phyloP scores from a whole-genome alignment of 2,113 vertebrate genomes.

The Scalopus aquaticus region DNA sequence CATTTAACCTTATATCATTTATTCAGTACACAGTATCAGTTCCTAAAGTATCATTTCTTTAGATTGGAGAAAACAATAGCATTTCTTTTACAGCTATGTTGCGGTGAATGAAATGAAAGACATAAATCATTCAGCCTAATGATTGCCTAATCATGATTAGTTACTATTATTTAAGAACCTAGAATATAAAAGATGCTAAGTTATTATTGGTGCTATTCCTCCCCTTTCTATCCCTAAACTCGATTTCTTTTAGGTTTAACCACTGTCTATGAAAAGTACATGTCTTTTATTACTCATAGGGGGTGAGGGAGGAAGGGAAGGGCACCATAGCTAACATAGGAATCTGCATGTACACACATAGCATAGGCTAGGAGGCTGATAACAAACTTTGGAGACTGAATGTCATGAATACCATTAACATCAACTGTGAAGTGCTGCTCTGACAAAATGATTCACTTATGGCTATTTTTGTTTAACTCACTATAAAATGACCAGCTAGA shows the following conservation, averaged over 20 bases:
- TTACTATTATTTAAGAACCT: not conserved
- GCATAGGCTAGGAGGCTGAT: no score
- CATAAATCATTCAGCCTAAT: not conserved
- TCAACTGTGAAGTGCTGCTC: no score
- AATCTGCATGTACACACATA: no score
- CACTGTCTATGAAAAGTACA: not conserved
- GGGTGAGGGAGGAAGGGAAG: no score
- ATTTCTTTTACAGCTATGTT: not conserved
- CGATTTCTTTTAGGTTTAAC: not conserved
- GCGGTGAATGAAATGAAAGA: not conserved
- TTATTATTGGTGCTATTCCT: not conserved
- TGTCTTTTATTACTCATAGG: not conserved
- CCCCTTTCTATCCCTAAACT: not conserved
- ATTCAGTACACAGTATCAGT: not conserved
- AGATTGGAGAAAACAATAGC: not conserved
- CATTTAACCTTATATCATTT: conserved; percentile 37
- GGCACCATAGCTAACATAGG: no score
- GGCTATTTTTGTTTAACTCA: no score
- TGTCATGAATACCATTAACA: no score
- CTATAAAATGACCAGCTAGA: no score
- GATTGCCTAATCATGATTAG: not conserved
- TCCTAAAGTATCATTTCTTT: no score
- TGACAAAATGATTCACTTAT: no score
- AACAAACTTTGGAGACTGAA: no score
- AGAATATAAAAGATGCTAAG: not conserved